Conservation (phyloP, 2,888 invertebrate species). For the Drosophila yooni region DNA sequence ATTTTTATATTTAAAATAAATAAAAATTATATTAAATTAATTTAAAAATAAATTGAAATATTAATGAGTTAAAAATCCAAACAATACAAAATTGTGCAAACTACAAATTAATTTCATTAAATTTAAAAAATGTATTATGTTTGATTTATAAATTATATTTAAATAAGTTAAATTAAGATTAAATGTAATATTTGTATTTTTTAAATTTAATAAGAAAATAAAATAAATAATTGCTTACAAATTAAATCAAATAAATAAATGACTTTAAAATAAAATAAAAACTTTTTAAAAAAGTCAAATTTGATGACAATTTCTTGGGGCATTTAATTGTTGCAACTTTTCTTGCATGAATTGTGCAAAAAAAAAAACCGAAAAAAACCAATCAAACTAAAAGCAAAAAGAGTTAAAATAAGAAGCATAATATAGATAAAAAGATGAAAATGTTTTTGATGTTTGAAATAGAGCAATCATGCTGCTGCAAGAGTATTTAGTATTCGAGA, state of each 20-base stretch:
- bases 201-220: too few species aligned
- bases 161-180: not conserved
- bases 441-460: not conserved
- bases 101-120: not conserved
- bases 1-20: not conserved
- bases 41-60: not conserved
- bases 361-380: not conserved
- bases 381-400: not conserved
- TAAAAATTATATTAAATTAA: not conserved
- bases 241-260: too few species aligned
- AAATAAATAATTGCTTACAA: not conserved
- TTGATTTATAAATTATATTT: not conserved
- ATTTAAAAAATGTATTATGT: not conserved
- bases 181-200: too few species aligned
- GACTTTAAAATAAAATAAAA: not conserved
- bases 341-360: too few species aligned
- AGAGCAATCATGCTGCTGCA: not conserved
- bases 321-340: too few species aligned
- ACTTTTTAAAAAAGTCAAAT: not conserved
- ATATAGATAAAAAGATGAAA: not conserved
- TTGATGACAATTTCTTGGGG: not conserved
- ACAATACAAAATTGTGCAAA: not conserved
- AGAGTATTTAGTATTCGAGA: conserved; percentile 9
- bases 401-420: not conserved
- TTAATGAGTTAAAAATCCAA: not conserved